These are phyloP conservation scores for Mobula hypostoma DNA, from an alignment of 2,113 vertebrate species.

Conservation along the genomic window DNA sequence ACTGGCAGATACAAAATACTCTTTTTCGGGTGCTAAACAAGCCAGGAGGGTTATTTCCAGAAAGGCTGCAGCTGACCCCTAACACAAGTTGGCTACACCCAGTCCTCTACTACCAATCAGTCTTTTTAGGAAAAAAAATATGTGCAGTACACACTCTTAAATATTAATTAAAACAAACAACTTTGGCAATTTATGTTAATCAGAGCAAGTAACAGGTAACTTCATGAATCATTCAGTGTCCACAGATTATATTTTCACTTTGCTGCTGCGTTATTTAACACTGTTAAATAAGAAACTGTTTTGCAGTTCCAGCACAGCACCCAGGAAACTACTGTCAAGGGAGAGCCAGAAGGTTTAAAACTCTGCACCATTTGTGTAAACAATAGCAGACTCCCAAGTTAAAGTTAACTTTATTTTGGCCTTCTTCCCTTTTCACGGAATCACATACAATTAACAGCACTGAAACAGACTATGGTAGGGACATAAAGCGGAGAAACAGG, in stretches of 20 bases:
- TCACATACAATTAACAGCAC: neutral
- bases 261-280: constrained; percentile 24
- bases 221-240: constrained; percentile 34
- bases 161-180: constrained; percentile 22
- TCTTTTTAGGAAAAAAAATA: neutral
- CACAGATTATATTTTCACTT: constrained; percentile 37
- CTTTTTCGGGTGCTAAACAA: neutral
- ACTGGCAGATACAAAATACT: too few species aligned
- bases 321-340: neutral
- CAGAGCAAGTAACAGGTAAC: constrained; percentile 35
- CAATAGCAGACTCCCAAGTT: neutral
- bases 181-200: constrained; percentile 12
- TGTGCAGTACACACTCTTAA: neutral
- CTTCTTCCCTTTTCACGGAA: neutral
- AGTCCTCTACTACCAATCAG: neutral
- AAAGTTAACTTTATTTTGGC: neutral
- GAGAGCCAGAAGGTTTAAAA: constrained; percentile 1
- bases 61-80: neutral
- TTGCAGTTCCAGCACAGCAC: neutral
- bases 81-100: neutral
- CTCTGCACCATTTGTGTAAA: neutral
- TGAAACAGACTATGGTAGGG: neutral
- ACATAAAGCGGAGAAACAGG: too few species aligned
- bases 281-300: constrained; percentile 21
- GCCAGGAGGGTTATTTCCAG: neutral